Evolutionary conservation across 64 coral and sea anemone genomes (phyloP), one percentile per base, ranked within the genome.

Genomic region (Pocillopora damicornis): DNA sequence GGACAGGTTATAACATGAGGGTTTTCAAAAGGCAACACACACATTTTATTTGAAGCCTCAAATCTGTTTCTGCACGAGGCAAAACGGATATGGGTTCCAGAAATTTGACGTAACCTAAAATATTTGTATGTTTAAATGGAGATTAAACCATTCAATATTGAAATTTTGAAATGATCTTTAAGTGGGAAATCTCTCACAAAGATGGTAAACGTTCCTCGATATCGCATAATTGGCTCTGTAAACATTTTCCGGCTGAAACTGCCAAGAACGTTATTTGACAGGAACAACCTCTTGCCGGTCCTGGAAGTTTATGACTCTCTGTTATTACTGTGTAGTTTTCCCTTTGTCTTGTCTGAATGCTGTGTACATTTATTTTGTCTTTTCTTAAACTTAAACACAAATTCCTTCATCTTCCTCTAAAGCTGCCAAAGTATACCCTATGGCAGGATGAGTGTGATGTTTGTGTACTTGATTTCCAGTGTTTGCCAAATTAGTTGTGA

Each of bases 71-170:
- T 23, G 18, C 6, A 71, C 67, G 25, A 23, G 20, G 22, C 67
- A 30, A n/a, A 30, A 23, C 67, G 67, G n/a, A 71, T 71, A 23
- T 71, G n/a, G 67, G n/a, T 8, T 20, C 67, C 22, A n/a, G 11
- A n/a, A 10, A 25, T 71, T 25, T 6, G 67, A 9, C 22, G 22
- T 25, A 71, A 71, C 67, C n/a, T 23, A 23, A 20, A 71, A 36
- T 83, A 65, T 83, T 67, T 83, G 61, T 45, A 35, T 83, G 30
- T 63, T 30, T 51, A 42, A 65, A 83, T 81, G n/a, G 20, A 45
- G 63, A 83, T 4, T 42, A 45, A 20, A 22, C 26, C 38, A 38
- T 38, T 25, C 18, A 13, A 68, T 68, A 83, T 83, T 83, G 63
- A 63, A 68, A 63, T 83, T 65, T 67, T 67, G 34, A 68, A 9